These are phyloP conservation scores for Heliconius hortense DNA, from an alignment of 2,888 invertebrate species.

Conservation along the genomic window DNA sequence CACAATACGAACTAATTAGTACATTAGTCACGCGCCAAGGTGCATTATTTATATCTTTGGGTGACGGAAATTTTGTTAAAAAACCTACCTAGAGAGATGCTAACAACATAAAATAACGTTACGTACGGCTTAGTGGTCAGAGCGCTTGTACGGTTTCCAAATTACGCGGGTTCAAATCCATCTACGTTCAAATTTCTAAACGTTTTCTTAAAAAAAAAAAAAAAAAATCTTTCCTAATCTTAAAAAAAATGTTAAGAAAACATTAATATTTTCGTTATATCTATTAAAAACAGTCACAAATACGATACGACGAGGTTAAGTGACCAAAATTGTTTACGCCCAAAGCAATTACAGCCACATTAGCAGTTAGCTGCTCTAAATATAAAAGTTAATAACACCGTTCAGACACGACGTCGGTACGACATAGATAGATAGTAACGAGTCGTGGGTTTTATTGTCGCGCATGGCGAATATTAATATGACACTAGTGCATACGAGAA, in stretches of 20 bases:
- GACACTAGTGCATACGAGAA: neutral
- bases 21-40: neutral
- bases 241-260: too few relatives aligned
- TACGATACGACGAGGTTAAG: conserved; percentile 6
- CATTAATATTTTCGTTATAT: neutral
- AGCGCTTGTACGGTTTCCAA: too few relatives aligned
- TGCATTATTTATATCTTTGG: neutral
- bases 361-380: conserved; percentile 11
- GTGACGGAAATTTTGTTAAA: too few relatives aligned
- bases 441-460: neutral
- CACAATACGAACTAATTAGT: conserved; percentile 8
- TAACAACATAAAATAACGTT: too few relatives aligned
- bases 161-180: too few relatives aligned
- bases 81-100: too few relatives aligned
- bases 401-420: neutral
- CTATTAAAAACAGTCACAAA: neutral
- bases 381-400: conserved; percentile 1
- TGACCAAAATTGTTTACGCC: conserved; percentile 6
- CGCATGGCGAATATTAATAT: conserved; percentile 5
- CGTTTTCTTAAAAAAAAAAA: too few relatives aligned
- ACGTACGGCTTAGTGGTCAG: too few relatives aligned
- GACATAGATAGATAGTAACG: conserved; percentile 8
- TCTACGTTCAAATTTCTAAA: too few relatives aligned
- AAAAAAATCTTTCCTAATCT: too few relatives aligned
- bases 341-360: conserved; percentile 13